These are phyloP conservation scores for Lerista edwardsae DNA, from an alignment of 2,797 vertebrate genomes.

Conservation along the genomic window DNA sequence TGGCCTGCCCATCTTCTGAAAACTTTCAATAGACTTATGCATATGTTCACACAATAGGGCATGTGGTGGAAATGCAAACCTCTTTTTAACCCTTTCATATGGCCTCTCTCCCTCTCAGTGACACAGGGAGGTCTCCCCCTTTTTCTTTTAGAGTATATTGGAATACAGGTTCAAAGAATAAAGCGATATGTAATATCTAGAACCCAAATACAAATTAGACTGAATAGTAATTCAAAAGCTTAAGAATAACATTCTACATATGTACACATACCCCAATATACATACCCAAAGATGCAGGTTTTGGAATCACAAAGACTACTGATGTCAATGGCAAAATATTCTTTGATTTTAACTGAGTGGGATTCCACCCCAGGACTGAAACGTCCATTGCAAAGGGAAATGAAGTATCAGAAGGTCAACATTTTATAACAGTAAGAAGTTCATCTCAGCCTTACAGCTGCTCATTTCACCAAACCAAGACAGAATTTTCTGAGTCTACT, in stretches of 20 bases:
- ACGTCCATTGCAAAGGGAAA: neutral
- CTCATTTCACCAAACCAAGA: neutral
- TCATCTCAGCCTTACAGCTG: neutral
- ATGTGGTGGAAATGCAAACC: slow-evolving; percentile 82
- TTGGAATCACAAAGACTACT: slow-evolving; percentile 36
- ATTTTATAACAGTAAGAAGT: neutral
- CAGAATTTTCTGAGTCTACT: neutral
- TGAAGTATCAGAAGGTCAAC: neutral
- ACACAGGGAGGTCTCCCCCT: slow-evolving; percentile 69
- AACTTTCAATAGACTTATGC: slow-evolving; percentile 87
- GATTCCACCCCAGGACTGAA: slow-evolving; percentile 14
- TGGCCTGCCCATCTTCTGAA: slow-evolving; percentile 85
- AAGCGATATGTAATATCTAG: slow-evolving; percentile 48
- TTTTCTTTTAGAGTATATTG: slow-evolving; percentile 57
- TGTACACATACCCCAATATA: neutral
- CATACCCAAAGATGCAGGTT: neutral
- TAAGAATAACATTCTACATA: slow-evolving; percentile 18
- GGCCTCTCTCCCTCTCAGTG: slow-evolving; percentile 64
- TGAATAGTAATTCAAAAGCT: slow-evolving; percentile 44
- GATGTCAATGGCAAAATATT: neutral
- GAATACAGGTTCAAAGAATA: slow-evolving; percentile 58
- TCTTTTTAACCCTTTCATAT: slow-evolving; percentile 80
- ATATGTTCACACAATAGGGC: slow-evolving; percentile 88
- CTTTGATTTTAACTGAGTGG: slow-evolving; percentile 3
- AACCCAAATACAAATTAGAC: slow-evolving; percentile 46